Conservation (phyloP, 1,140 invertebrate species). For the Bactericera cockerelli region DNA sequence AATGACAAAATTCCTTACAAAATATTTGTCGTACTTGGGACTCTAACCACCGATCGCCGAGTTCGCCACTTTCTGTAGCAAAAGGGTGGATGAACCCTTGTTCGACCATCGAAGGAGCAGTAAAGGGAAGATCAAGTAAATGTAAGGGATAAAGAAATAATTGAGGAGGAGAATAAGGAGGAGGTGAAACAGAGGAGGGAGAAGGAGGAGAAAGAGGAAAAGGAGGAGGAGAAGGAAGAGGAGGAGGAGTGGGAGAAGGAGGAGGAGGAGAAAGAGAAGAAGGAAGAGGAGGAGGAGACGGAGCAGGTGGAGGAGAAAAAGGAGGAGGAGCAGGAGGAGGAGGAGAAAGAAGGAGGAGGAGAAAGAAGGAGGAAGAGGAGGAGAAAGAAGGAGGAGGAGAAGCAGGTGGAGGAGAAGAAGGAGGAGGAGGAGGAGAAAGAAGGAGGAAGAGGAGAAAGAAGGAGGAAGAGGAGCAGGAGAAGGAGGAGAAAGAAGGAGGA, state of each 20-base stretch:
- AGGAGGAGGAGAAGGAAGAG: constrained; percentile 56
- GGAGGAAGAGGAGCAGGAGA: constrained; percentile 29
- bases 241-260: constrained; percentile 73
- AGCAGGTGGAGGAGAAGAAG: constrained; percentile 26
- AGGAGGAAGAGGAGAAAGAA: constrained; percentile 32
- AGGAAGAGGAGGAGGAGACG: constrained; percentile 21
- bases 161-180: too few species aligned
- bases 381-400: constrained; percentile 28
- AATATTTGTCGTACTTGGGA: too few species aligned
- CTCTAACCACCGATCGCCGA: too few species aligned
- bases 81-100: too few species aligned
- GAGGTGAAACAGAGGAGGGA: constrained; percentile 25
- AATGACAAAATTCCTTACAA: too few species aligned
- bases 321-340: constrained; percentile 22
- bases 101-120: too few species aligned
- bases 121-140: too few species aligned
- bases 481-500: constrained; percentile 30
- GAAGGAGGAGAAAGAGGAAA: constrained; percentile 43
- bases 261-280: constrained; percentile 48
- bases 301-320: constrained; percentile 14
- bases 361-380: constrained; percentile 25
- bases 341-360: constrained; percentile 18
- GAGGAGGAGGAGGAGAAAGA: constrained; percentile 32
- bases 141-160: too few species aligned
- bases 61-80: too few species aligned